Percentiles rank a stretch among this genome's conserved stretches.
Conservation (phyloP, 2,888 invertebrate species). For the Caenorhabditis becei region DNA sequence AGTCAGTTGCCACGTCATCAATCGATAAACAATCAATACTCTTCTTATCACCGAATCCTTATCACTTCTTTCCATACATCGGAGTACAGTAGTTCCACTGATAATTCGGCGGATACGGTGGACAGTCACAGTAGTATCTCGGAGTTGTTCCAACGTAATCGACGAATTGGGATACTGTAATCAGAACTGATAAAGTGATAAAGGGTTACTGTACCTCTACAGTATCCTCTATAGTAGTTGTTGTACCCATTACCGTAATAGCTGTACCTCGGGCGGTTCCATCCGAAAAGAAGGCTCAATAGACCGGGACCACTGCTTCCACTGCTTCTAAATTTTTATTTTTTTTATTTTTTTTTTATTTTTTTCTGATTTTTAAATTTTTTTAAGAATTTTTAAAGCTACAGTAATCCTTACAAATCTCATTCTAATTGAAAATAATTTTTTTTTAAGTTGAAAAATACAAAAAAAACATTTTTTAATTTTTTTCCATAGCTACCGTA, state of each 20-base stretch:
- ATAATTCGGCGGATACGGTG: conserved; percentile 51
- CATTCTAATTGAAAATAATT: no score
- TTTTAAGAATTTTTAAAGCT: no score
- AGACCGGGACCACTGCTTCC: conserved; percentile 29
- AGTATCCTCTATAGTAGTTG: background rate
- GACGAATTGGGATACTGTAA: conserved; percentile 33
- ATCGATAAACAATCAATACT: background rate
- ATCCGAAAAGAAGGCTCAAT: conserved; percentile 25
- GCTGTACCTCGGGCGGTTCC: conserved; percentile 31
- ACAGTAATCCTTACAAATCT: no score
- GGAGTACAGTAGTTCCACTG: conserved; percentile 44
- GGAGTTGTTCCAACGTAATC: conserved; percentile 32
- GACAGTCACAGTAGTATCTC: conserved; percentile 54
- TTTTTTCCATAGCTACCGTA: no score
- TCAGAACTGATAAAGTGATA: no score
- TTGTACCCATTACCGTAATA: conserved; percentile 5
- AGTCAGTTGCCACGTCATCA: background rate
- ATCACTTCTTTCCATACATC: conserved; percentile 21
- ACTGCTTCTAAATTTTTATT: background rate
- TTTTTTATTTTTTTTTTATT: no score
- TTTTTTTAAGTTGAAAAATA: no score
- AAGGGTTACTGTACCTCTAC: conserved; percentile 4
- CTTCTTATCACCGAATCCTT: background rate
- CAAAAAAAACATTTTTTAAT: no score
- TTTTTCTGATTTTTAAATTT: no score